phyloP scores from a whole-genome alignment of 30 jellyfish, hydroid and myxozoan genomes.

The Turritopsis rubra region DNA sequence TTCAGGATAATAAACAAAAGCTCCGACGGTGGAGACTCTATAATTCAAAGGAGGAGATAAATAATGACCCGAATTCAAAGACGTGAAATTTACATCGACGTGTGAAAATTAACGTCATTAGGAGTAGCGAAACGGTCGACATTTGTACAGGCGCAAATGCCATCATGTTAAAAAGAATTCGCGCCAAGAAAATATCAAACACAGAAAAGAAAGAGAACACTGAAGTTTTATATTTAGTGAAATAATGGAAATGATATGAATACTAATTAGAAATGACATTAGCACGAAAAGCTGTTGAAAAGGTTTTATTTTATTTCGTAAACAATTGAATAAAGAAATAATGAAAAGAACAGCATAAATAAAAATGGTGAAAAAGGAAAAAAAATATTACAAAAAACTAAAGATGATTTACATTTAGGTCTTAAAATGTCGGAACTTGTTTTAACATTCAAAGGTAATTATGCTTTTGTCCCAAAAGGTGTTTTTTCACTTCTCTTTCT shows the following conservation, averaged over 20 bases:
- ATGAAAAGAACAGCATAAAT: not conserved
- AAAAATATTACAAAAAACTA: not conserved
- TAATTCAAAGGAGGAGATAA: not conserved
- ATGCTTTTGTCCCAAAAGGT: not conserved
- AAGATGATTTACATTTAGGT: conserved; percentile 6
- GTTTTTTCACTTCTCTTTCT: too few species aligned
- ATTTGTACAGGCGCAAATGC: not conserved
- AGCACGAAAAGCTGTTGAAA: not conserved
- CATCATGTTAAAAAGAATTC: not conserved
- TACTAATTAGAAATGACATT: not conserved
- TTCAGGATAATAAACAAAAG: not conserved
- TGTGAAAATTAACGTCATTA: not conserved
- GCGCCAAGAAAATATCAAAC: not conserved
- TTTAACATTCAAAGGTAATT: not conserved
- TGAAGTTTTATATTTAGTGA: not conserved
- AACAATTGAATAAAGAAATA: not conserved
- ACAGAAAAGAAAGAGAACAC: not conserved
- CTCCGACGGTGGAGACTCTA: not conserved
- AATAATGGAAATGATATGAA: not conserved
- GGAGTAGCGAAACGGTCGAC: not conserved
- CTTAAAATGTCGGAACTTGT: conserved; percentile 3
- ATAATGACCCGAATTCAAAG: not conserved
- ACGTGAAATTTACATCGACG: not conserved
- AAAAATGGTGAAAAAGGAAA: not conserved
- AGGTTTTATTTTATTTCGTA: not conserved